Conservation (phyloP, 2,113 vertebrate species). For the Gymnarchus niloticus region DNA sequence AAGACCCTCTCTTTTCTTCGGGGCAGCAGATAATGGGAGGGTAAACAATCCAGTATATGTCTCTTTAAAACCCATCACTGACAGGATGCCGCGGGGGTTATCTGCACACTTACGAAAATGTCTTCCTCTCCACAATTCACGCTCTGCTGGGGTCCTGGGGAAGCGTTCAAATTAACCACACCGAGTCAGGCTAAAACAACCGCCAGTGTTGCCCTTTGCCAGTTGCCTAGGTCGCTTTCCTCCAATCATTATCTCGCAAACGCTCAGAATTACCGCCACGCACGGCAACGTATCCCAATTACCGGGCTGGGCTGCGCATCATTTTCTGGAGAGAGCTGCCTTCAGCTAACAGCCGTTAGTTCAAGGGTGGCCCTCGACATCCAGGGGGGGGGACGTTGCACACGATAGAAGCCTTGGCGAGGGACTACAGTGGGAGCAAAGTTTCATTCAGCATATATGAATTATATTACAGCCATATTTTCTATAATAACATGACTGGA, state of each 20-base stretch:
- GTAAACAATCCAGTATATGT: background rate
- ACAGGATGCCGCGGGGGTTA: background rate
- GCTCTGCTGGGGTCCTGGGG: background rate
- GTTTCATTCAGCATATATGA: background rate
- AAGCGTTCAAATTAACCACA: background rate
- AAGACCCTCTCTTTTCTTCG: background rate
- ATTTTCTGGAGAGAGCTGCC: background rate
- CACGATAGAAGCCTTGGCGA: too few species aligned
- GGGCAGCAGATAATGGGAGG: too few species aligned
- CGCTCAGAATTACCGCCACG: background rate
- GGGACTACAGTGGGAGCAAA: background rate
- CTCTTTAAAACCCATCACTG: background rate
- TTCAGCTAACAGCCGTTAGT: background rate
- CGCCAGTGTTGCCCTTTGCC: background rate
- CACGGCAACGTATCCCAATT: background rate
- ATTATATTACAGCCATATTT: background rate
- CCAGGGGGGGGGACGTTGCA: background rate
- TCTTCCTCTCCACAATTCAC: background rate
- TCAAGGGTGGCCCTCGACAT: background rate
- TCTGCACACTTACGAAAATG: background rate
- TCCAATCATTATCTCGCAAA: background rate
- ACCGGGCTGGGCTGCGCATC: background rate
- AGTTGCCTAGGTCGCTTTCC: background rate
- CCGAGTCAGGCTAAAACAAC: background rate
- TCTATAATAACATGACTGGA: slow-evolving; percentile 11